Percentiles rank a stretch among this genome's conserved stretches.
Conservation (phyloP, 2,888 invertebrate genomes). For the Caenorhabditis virilis region DNA sequence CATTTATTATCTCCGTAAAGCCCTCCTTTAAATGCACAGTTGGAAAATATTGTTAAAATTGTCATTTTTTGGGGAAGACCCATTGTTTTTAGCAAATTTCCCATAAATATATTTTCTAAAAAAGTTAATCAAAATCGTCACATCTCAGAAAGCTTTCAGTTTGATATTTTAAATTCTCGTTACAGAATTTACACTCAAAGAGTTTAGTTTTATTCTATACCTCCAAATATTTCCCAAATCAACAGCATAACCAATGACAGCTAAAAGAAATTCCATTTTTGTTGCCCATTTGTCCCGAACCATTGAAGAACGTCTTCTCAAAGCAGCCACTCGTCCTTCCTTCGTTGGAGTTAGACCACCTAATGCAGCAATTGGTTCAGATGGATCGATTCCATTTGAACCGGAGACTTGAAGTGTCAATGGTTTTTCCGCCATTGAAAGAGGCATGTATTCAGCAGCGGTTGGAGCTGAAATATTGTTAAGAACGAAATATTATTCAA, state of each 20-base stretch:
- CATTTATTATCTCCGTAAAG: too few species aligned
- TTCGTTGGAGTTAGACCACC: conserved; percentile 42
- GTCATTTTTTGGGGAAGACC: too few species aligned
- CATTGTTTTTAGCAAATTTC: too few species aligned
- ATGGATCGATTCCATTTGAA: conserved; percentile 27
- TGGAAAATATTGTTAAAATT: too few species aligned
- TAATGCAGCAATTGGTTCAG: conserved; percentile 37
- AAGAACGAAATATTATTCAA: too few species aligned
- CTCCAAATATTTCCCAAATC: conserved; percentile 67
- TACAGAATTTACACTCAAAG: too few species aligned
- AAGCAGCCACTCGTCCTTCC: conserved; percentile 39
- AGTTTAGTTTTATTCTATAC: too few species aligned
- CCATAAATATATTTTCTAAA: too few species aligned
- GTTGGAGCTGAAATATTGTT: conserved; percentile 34
- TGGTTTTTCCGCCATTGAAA: conserved; percentile 28
- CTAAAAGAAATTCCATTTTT: conserved; percentile 65
- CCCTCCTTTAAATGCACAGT: too few species aligned
- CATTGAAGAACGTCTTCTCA: conserved; percentile 44
- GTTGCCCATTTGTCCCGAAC: conserved; percentile 62
- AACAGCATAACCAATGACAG: conserved; percentile 65
- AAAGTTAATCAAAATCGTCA: too few species aligned
- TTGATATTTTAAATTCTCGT: too few species aligned
- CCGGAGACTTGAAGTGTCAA: conserved; percentile 27
- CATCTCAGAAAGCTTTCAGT: too few species aligned
- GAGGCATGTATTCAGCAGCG: conserved; percentile 43